phyloP scores from a whole-genome alignment of 2,113 vertebrate species.

The Dendropsophus ebraccatus region DNA sequence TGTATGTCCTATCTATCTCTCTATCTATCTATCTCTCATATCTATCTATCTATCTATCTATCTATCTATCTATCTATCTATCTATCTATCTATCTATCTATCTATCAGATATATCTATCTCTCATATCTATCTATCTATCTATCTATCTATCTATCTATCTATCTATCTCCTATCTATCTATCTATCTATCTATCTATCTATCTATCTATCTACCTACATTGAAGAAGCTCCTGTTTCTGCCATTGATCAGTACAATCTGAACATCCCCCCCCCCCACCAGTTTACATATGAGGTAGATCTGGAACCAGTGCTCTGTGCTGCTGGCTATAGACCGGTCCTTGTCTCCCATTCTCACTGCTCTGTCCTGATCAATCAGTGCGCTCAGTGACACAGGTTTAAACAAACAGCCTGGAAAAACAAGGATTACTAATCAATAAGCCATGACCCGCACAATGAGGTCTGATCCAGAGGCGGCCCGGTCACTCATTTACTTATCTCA shows the following conservation, averaged over 20 bases:
- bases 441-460: slow-evolving; percentile 27
- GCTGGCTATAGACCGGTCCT: too few species aligned
- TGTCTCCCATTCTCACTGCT: not conserved
- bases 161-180: not conserved
- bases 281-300: too few species aligned
- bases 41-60: too few species aligned
- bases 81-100: not conserved
- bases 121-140: not conserved
- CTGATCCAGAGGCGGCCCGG: not conserved
- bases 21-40: too few species aligned
- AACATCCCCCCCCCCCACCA: too few species aligned
- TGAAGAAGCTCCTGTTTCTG: too few species aligned
- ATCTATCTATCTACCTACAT: not conserved
- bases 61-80: too few species aligned
- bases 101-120: not conserved
- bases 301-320: too few species aligned
- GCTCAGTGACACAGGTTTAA: slow-evolving; percentile 19
- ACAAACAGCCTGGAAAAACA: slow-evolving; percentile 45
- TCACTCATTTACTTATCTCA: slow-evolving; percentile 14
- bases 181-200: not conserved
- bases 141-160: not conserved
- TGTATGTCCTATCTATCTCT: not conserved
- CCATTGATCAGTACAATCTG: too few species aligned
- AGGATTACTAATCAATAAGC: slow-evolving; percentile 32
- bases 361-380: not conserved